These are phyloP conservation scores for Hanleya hanleyi DNA, from an alignment of 2,888 invertebrate genomes.

Conservation along the genomic window DNA sequence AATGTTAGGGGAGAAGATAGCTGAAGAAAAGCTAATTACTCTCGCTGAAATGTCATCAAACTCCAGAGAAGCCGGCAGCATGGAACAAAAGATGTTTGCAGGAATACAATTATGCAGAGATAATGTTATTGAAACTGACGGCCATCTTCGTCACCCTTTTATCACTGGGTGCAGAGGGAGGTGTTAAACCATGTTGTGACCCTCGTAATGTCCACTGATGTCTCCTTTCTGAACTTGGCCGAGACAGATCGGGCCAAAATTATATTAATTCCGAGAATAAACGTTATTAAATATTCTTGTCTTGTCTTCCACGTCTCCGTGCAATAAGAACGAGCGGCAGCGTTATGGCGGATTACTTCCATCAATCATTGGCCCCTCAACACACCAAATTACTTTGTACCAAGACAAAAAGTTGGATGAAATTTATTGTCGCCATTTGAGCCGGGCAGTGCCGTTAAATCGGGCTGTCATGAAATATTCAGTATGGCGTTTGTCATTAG, in stretches of 20 bases:
- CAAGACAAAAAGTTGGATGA: not conserved
- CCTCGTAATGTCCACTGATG: not conserved
- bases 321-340: not conserved
- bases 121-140: too few species aligned
- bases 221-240: not conserved
- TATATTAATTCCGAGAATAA: not conserved
- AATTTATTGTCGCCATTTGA: not conserved
- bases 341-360: not conserved
- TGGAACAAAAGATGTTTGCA: too few species aligned
- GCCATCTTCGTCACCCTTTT: too few species aligned
- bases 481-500: conserved; percentile 3
- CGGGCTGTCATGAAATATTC: conserved; percentile 1
- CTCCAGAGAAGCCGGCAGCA: too few species aligned
- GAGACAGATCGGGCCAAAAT: not conserved
- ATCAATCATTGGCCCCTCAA: not conserved
- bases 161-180: too few species aligned
- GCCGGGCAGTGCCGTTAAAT: not conserved
- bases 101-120: too few species aligned
- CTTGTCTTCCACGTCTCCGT: not conserved
- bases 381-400: not conserved
- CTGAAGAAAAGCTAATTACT: too few species aligned
- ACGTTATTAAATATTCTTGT: not conserved
- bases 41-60: too few species aligned
- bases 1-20: too few species aligned
- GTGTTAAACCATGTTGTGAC: too few species aligned